Evolutionary conservation across 2,888 invertebrate genomes (phyloP).

Genomic region (Aleiodes leptofemur): DNA sequence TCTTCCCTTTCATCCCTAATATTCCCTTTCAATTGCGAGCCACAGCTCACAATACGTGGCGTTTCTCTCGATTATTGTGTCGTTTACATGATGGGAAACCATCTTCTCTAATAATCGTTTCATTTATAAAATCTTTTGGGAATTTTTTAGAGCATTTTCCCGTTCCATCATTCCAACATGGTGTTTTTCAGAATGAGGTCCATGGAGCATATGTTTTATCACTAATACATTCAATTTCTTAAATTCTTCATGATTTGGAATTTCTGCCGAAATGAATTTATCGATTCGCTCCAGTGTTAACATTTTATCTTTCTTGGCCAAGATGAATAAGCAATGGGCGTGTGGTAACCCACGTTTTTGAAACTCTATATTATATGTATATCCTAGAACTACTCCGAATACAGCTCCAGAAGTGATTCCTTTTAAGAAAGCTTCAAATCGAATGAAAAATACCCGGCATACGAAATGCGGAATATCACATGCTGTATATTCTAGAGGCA

Average conservation of each 20-base stretch:
- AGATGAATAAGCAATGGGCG: not conserved
- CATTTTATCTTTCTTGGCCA: conserved; percentile 2
- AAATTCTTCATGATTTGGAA: not conserved
- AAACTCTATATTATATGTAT: too few relatives aligned
- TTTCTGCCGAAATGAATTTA: not conserved
- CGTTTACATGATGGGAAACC: not conserved
- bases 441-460: not conserved
- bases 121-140: not conserved
- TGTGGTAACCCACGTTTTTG: too few relatives aligned
- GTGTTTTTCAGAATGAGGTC: not conserved
- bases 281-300: not conserved
- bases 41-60: not conserved
- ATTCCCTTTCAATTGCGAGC: too few relatives aligned
- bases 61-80: not conserved
- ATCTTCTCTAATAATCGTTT: not conserved
- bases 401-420: not conserved
- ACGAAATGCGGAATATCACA: not conserved
- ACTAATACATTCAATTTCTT: not conserved
- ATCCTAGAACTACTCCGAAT: too few relatives aligned
- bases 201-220: conserved; percentile 2
- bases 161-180: not conserved
- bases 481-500: not conserved
- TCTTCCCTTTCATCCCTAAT: too few relatives aligned
- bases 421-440: not conserved
- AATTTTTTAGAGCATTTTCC: not conserved